These are phyloP conservation scores for Neodontobutis hainanensis DNA, from an alignment of 2,113 vertebrate genomes.

Conservation along the genomic window DNA sequence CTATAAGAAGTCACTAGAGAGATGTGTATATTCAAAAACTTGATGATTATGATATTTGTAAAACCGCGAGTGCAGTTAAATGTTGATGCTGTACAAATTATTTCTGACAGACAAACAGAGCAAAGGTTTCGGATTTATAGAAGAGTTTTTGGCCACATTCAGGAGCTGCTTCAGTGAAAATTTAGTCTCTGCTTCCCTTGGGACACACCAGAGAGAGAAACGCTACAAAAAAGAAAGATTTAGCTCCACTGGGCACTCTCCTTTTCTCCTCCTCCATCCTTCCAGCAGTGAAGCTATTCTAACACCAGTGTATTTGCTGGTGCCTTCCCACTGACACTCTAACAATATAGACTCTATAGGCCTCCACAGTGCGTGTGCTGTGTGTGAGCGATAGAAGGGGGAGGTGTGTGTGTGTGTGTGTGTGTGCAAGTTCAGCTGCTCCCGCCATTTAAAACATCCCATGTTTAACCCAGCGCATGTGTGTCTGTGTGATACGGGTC, in stretches of 20 bases:
- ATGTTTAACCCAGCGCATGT: slow-evolving; percentile 18
- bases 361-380: slow-evolving; percentile 30
- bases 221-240: not conserved
- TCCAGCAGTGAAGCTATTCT: slow-evolving; percentile 52
- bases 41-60: too few relatives aligned
- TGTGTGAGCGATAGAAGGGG: slow-evolving; percentile 34
- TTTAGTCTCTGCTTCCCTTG: not conserved
- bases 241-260: slow-evolving; percentile 20
- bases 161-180: slow-evolving; percentile 5
- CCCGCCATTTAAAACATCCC: slow-evolving; percentile 49
- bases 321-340: slow-evolving; percentile 41
- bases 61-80: too few relatives aligned
- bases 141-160: slow-evolving; percentile 3
- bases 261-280: slow-evolving; percentile 23
- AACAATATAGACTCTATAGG: slow-evolving; percentile 51
- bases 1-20: too few relatives aligned
- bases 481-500: slow-evolving; percentile 35
- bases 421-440: slow-evolving; percentile 45
- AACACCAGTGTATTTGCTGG: slow-evolving; percentile 54
- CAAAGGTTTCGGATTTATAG: too few relatives aligned
- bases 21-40: too few relatives aligned
- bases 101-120: too few relatives aligned
- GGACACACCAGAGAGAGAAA: not conserved
- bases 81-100: too few relatives aligned
- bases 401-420: slow-evolving; percentile 12